Evolutionary conservation across 2,888 invertebrate species (phyloP).

Genomic region (Drosophila hamatofila): DNA sequence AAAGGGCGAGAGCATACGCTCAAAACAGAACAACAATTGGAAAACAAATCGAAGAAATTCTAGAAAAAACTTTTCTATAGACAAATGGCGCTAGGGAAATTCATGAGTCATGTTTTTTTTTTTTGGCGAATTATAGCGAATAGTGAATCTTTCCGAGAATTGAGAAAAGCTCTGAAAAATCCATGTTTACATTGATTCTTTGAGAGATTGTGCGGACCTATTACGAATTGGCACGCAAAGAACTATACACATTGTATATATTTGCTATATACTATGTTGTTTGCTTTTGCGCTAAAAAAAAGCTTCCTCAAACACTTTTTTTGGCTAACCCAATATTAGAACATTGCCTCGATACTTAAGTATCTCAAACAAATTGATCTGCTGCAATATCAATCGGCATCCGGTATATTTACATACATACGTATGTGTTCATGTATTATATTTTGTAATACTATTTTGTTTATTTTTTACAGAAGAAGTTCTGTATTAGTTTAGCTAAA

Average conservation of each 20-base stretch:
- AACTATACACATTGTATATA: neutral
- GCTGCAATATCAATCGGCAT: conserved; percentile 36
- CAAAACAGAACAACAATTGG: conserved; percentile 4
- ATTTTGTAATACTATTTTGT: conserved; percentile 8
- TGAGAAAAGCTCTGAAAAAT: neutral
- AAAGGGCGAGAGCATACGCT: neutral
- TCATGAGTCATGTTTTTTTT: conserved; percentile 21
- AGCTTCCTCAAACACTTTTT: neutral
- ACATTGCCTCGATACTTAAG: neutral
- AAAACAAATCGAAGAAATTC: conserved; percentile 8
- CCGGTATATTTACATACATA: neutral
- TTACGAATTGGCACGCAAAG: conserved; percentile 11
- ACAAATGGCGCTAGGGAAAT: neutral
- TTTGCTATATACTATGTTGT: neutral
- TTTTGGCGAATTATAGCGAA: neutral
- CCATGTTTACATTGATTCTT: neutral
- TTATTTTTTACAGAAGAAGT: neutral
- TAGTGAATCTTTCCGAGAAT: conserved; percentile 23
- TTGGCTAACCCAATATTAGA: conserved; percentile 9
- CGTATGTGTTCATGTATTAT: neutral
- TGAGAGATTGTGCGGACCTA: neutral
- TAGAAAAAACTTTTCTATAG: neutral
- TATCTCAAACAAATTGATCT: conserved; percentile 36
- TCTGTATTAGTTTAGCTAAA: neutral
- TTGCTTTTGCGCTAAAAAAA: conserved; percentile 1